Conservation (phyloP, 2,113 vertebrate species). For the Tretioscincus oriximinensis region DNA sequence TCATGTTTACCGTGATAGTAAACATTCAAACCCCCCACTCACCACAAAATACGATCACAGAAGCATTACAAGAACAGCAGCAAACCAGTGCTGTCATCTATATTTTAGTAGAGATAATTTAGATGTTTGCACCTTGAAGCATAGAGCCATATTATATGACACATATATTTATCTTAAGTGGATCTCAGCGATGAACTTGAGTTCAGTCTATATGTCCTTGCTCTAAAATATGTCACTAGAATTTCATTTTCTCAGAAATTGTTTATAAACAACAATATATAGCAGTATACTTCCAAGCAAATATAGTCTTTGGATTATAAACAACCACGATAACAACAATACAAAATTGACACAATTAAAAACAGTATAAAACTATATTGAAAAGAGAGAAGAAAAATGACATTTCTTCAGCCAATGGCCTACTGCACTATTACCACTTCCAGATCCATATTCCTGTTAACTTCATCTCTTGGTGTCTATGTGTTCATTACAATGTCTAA, state of each 20-base stretch:
- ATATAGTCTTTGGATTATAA: slow-evolving; percentile 21
- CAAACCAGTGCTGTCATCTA: not conserved
- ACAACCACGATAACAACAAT: not conserved
- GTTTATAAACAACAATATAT: slow-evolving; percentile 43
- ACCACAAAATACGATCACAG: not conserved
- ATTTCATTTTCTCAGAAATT: slow-evolving; percentile 21
- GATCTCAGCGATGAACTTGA: not conserved
- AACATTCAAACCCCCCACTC: too few relatives aligned
- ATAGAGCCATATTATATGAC: not conserved
- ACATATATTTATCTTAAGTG: not conserved
- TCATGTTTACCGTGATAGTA: too few relatives aligned
- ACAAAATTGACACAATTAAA: too few relatives aligned
- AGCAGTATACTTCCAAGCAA: slow-evolving; percentile 28
- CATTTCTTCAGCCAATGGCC: too few relatives aligned
- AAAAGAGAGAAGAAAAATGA: too few relatives aligned
- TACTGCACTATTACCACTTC: too few relatives aligned
- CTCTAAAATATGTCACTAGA: slow-evolving; percentile 22
- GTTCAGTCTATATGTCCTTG: not conserved
- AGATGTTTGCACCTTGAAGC: not conserved
- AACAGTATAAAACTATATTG: too few relatives aligned
- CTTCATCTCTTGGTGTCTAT: too few relatives aligned
- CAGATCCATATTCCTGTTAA: too few relatives aligned
- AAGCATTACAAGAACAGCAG: slow-evolving; percentile 17
- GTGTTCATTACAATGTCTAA: too few relatives aligned
- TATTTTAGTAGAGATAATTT: not conserved